Conservation (phyloP, 2,888 invertebrate genomes). For the Vandiemenella viatica region DNA sequence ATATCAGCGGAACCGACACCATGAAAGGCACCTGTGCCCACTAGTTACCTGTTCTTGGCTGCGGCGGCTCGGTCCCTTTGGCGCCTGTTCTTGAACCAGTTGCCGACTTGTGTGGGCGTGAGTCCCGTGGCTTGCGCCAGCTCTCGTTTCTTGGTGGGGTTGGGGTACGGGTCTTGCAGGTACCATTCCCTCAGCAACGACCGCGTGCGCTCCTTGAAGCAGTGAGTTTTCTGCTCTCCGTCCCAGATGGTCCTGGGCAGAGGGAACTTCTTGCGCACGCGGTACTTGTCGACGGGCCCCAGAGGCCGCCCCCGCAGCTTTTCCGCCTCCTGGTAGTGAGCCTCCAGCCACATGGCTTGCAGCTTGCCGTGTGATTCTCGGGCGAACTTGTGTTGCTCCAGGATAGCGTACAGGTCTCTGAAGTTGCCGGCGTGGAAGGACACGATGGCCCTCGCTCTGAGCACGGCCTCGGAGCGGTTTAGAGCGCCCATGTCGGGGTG, state of each 20-base stretch:
- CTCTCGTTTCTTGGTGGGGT: slow-evolving; percentile 84
- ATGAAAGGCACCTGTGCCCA: no score
- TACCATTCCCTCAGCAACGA: slow-evolving; percentile 95
- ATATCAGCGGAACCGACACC: no score
- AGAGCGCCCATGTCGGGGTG: slow-evolving; percentile 69
- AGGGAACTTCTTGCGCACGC: slow-evolving; percentile 86
- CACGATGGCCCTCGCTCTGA: slow-evolving; percentile 72
- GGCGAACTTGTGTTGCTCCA: slow-evolving; percentile 80
- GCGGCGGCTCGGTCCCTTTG: slow-evolving; percentile 82
- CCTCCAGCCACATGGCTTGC: slow-evolving; percentile 85
- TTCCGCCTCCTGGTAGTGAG: slow-evolving; percentile 86
- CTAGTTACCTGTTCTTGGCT: slow-evolving; percentile 85
- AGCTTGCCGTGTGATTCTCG: slow-evolving; percentile 79
- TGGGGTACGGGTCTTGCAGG: slow-evolving; percentile 91
- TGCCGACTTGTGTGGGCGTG: slow-evolving; percentile 85
- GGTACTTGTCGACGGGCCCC: slow-evolving; percentile 86
- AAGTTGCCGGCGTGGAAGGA: slow-evolving; percentile 83
- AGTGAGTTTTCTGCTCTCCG: slow-evolving; percentile 91
- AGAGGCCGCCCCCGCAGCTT: slow-evolving; percentile 77
- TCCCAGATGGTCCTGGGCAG: slow-evolving; percentile 88
- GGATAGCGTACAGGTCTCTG: slow-evolving; percentile 73
- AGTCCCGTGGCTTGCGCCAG: slow-evolving; percentile 80
- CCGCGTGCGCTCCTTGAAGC: slow-evolving; percentile 90
- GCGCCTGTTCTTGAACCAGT: slow-evolving; percentile 84
- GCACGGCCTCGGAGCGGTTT: slow-evolving; percentile 74